Base-by-base conservation (phyloP, 2,797 vertebrate species). In the Ambastaia sidthimunki region DNA sequence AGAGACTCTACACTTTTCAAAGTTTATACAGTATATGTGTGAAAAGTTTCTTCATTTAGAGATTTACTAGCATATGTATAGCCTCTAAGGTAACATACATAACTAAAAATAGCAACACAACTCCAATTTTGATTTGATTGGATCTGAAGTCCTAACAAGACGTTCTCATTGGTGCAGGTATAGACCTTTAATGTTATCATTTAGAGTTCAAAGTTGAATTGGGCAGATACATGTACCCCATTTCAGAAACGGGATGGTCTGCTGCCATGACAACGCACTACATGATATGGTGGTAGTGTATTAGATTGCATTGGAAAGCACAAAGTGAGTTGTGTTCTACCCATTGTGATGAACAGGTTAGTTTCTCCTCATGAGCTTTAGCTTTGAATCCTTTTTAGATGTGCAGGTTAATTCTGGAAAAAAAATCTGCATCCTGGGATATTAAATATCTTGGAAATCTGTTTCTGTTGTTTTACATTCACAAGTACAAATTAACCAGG, bases 241-340 rank as follows among this genome's bases (percentile, higher is more conserved):
- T 94, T 96, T 95, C 94, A 93, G 92, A 79, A 92, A 92, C 86
- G 80, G 91, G 94, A 94, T 90, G 93, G 93, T 94, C 90, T 90
- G 96, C 94, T 97, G 83, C 96, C 93, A 97, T 98, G 94, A 97
- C 87, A 96, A 97, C 96, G 87, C 89, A 95, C 93, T 96, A 98
- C 97, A 97, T 97, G 96, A 97, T 95, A 93, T 95, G 94, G 94
- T 96, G n/a, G 95, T 47, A 47, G 65, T 23, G 66, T 96, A 96
- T 97, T 97, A 95, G 95, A 97, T 97, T 97, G 95, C 96, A 94
- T 92, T 65, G 89, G 89, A 93, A 91, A 89, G 90, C 89, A 93
- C 94, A 94, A 88, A 89, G 88, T 67, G 95, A 96, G 88, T 91
- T 93, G 87, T 90, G 82, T 90, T 92, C 67, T 65, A 62, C 23